These are phyloP conservation scores for Drosophila nigricruria DNA, from an alignment of 2,888 invertebrate genomes.

Conservation along the genomic window DNA sequence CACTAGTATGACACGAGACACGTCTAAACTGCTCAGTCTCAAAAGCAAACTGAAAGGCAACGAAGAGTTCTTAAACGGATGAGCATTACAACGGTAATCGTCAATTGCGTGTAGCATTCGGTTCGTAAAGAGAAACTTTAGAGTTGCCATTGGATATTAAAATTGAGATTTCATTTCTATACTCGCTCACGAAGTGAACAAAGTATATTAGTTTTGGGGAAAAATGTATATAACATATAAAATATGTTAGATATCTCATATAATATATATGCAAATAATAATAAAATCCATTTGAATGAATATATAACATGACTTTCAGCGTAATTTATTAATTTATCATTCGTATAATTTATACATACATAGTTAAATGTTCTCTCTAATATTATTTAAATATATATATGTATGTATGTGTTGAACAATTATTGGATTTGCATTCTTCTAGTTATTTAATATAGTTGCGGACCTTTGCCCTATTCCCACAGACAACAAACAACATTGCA, in stretches of 20 bases:
- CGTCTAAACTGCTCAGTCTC: neutral
- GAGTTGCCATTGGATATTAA: neutral
- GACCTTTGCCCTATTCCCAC: slow-evolving; percentile 17
- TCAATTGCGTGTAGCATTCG: neutral
- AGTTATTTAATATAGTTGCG: slow-evolving; percentile 14
- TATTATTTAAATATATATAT: slow-evolving; percentile 58
- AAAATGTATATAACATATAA: too few relatives aligned
- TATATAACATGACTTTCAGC: slow-evolving; percentile 59
- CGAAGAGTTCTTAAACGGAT: too few relatives aligned
- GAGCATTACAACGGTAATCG: slow-evolving; percentile 28
- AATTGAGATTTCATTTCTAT: neutral
- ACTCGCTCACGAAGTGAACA: neutral
- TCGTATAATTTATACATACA: slow-evolving; percentile 61
- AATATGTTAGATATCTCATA: too few relatives aligned
- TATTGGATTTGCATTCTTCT: slow-evolving; percentile 47
- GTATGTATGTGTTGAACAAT: slow-evolving; percentile 59
- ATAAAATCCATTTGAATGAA: slow-evolving; percentile 5
- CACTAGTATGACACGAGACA: neutral
- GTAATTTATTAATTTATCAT: slow-evolving; percentile 63
- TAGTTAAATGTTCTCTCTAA: slow-evolving; percentile 43
- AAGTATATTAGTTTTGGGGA: neutral
- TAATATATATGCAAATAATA: neutral
- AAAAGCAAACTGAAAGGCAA: neutral
- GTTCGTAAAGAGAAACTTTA: neutral
- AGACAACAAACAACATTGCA: slow-evolving; percentile 54